phyloP scores from a whole-genome alignment of 2,113 vertebrate species.

The Notarius lentiginosus region DNA sequence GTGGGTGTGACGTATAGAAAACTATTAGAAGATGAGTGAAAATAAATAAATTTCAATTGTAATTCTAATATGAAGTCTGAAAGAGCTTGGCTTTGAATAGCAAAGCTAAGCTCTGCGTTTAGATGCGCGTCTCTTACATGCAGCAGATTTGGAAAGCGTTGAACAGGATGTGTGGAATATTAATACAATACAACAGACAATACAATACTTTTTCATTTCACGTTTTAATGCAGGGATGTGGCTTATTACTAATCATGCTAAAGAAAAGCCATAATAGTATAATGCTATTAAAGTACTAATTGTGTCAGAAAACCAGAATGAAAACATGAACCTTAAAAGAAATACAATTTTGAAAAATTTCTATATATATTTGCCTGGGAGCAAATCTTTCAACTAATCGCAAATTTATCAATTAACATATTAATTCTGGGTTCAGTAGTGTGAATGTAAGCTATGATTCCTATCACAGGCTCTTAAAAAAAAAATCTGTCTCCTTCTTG shows the following conservation, averaged over 20 bases:
- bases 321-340: not conserved
- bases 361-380: too few relatives aligned
- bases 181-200: not conserved
- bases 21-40: not conserved
- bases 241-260: not conserved
- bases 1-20: not conserved
- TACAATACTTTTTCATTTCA: not conserved
- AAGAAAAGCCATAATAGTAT: not conserved
- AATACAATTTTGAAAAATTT: constrained; percentile 10
- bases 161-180: not conserved
- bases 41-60: not conserved
- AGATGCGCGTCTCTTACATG: not conserved
- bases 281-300: not conserved
- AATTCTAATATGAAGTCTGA: not conserved
- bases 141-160: not conserved
- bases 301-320: not conserved
- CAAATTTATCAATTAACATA: constrained; percentile 48
- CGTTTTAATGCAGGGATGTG: not conserved
- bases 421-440: constrained; percentile 42
- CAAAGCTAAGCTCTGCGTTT: not conserved
- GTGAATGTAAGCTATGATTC: constrained; percentile 35
- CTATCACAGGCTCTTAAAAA: constrained; percentile 44
- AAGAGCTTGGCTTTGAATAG: not conserved
- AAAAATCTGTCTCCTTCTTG: constrained; percentile 46
- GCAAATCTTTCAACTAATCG: constrained; percentile 19